Evolutionary conservation across 2,888 invertebrate species (phyloP).

Genomic region (Sphecodes monilicornis): DNA sequence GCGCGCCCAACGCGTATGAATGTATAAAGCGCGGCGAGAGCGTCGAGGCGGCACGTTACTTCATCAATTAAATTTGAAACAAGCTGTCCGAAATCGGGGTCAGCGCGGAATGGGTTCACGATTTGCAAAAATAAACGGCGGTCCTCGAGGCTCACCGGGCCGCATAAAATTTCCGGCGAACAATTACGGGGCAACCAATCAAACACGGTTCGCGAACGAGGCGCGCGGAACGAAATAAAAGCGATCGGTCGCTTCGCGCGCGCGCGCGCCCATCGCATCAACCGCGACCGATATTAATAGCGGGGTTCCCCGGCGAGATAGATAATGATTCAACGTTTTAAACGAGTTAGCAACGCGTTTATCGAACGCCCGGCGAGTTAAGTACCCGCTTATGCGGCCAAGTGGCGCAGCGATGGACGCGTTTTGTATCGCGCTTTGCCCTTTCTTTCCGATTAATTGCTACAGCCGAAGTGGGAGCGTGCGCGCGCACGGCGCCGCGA

Average conservation of each 20-base stretch:
- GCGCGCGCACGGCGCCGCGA: neutral
- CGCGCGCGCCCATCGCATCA: neutral
- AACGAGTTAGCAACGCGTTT: constrained; percentile 15
- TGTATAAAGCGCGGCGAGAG: neutral
- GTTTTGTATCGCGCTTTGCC: neutral
- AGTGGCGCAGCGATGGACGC: neutral
- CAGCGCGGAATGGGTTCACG: neutral
- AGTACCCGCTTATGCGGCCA: neutral
- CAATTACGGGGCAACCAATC: neutral
- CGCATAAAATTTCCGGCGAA: neutral
- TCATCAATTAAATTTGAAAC: constrained; percentile 2
- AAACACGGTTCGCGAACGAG: neutral
- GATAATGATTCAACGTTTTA: constrained; percentile 19
- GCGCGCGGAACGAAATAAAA: constrained; percentile 2
- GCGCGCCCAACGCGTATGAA: neutral
- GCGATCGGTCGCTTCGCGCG: neutral
- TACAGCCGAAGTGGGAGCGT: neutral
- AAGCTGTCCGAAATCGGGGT: neutral
- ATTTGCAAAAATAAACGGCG: neutral
- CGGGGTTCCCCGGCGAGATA: neutral
- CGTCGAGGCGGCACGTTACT: neutral
- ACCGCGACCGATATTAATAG: constrained; percentile 17
- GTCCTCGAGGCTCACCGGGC: neutral
- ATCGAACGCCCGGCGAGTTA: constrained; percentile 9
- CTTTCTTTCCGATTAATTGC: constrained; percentile 39